Percentiles rank a stretch among this genome's conserved stretches.
Evolutionary conservation across 2,797 vertebrate genomes (phyloP).

Genomic region (Typhlichthys eigenmanni): DNA sequence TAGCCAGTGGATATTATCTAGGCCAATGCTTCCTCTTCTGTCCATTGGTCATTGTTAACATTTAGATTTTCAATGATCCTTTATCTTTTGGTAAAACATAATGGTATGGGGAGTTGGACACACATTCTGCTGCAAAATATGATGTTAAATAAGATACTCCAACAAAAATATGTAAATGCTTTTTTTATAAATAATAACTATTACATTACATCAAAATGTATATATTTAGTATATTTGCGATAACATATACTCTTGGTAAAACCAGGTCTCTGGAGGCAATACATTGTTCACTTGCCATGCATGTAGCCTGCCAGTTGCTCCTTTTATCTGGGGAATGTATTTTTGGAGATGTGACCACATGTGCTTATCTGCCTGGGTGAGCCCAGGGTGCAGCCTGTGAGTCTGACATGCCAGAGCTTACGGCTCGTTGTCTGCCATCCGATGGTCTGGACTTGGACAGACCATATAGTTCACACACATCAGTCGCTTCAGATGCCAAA

Average conservation of each 20-base stretch:
- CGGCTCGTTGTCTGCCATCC: conserved; percentile 49
- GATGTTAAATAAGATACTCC: too few species aligned
- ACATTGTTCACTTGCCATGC: conserved; percentile 66
- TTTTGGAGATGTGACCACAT: conserved; percentile 72
- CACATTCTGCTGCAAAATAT: too few species aligned
- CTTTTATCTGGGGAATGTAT: conserved; percentile 76
- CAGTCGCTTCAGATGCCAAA: background rate
- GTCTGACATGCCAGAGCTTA: conserved; percentile 63
- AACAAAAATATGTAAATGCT: too few species aligned
- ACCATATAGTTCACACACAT: too few species aligned
- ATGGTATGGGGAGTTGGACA: too few species aligned
- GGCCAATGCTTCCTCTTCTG: too few species aligned
- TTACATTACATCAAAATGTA: background rate
- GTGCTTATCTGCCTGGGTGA: conserved; percentile 71
- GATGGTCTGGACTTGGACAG: conserved; percentile 31
- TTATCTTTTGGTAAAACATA: too few species aligned
- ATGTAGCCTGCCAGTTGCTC: conserved; percentile 47
- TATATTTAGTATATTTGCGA: conserved; percentile 33
- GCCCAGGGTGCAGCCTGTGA: conserved; percentile 68
- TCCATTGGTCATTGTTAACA: too few species aligned
- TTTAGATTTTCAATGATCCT: too few species aligned
- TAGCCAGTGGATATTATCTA: conserved; percentile 2
- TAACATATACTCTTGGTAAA: conserved; percentile 43
- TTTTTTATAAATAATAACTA: too few species aligned
- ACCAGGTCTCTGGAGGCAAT: conserved; percentile 59